A percentile compares a stretch with the other conserved stretches of the same genome.
Evolutionary conservation across 2,113 vertebrate genomes (phyloP).

Genomic region (Platichthys flesus): DNA sequence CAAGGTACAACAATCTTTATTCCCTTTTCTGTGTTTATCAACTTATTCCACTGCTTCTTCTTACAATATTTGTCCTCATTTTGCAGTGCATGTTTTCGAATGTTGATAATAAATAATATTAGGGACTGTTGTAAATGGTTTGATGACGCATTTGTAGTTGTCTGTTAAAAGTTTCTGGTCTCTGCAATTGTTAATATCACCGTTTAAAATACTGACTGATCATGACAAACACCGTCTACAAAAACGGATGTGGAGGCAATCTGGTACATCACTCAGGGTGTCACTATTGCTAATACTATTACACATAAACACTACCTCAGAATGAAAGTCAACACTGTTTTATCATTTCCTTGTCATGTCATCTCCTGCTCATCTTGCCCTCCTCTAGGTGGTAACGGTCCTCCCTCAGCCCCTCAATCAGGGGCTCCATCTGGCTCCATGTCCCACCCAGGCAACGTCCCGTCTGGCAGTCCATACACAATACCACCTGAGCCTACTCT

Average conservation of each 20-base stretch:
- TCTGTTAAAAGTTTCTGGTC: neutral
- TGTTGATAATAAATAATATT: neutral
- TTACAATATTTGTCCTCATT: neutral
- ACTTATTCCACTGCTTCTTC: neutral
- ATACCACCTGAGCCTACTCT: slow-evolving; percentile 97
- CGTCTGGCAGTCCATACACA: slow-evolving; percentile 94
- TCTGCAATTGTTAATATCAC: neutral
- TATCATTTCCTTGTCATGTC: slow-evolving; percentile 20
- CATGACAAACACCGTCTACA: neutral
- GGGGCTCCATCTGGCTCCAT: slow-evolving; percentile 84
- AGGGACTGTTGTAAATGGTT: neutral
- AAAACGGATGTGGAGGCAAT: slow-evolving; percentile 8
- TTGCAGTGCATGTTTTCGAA: neutral
- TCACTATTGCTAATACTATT: neutral
- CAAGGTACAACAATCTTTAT: slow-evolving; percentile 81
- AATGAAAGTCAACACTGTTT: neutral
- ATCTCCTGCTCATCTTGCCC: neutral
- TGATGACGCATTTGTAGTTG: neutral
- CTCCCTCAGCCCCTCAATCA: slow-evolving; percentile 87
- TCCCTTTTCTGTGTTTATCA: neutral
- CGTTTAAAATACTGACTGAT: neutral
- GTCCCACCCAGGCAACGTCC: slow-evolving; percentile 84
- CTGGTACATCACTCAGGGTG: neutral
- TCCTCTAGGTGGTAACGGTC: slow-evolving; percentile 90
- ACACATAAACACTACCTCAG: slow-evolving; percentile 3